Base-by-base conservation (phyloP, 2,888 invertebrate genomes). In the Parnassius smintheus region DNA sequence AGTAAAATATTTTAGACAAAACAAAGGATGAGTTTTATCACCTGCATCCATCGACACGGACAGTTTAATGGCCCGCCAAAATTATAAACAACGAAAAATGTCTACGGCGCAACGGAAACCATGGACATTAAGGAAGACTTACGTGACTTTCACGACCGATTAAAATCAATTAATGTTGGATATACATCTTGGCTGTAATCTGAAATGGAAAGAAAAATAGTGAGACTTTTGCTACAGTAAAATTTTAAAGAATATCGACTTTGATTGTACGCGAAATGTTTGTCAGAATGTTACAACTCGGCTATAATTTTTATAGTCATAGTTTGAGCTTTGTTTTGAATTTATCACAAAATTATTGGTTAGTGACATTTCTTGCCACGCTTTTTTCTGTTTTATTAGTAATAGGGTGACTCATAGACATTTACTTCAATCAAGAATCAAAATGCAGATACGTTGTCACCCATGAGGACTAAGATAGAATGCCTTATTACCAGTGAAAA, bases 121-220 rank as follows among this genome's bases (percentile, higher is more conserved):
- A 66, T 54, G 54, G 49, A 61, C 61, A 63, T 65, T 51, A 61
- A 53, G 57, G 25, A 65, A 59, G 66, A 69, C 64, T 66, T 63
- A 67, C 61, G 65, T 53, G 67, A 68, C 65, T 69, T 71, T 67
- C 62, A 69, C 63, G 70, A 65, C 52, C 66, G 59, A 69, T 67
- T 68, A 61, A 65, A 65, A 67, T 54, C 62, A 64, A 70, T 68
- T 66, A 67, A 69, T 70, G 64, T 62, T 63, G 62, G 55, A 61
- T 65, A 46, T 12, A 59, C 56, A 59, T 63, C 62, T 64, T 50
- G 54, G 49, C 25, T 46, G 64, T 61, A 57, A 59, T 64, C 60
- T 53, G 66, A 65, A 62, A 63, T 51, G 53, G 56, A 64, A 64
- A 53, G 12, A 48, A 60, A 9, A 48, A 60, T 48, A n/a, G 1